Evolutionary conservation across 2,113 vertebrate genomes (phyloP).

Genomic region (Etia nguti): DNA sequence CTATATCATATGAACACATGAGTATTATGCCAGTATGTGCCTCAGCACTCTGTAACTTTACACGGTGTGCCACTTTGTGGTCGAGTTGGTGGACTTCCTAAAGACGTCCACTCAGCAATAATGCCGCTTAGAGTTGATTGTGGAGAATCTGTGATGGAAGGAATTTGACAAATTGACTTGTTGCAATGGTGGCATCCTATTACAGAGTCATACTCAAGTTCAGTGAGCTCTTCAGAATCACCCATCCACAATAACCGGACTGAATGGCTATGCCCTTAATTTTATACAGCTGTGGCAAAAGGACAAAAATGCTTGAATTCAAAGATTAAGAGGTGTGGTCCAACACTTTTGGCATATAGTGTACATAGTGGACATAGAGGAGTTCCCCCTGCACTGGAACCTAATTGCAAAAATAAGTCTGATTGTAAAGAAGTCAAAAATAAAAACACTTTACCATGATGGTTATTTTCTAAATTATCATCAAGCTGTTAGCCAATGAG

Average conservation of each 20-base stretch:
- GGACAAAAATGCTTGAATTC: background rate
- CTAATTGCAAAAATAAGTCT: background rate
- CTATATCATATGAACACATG: background rate
- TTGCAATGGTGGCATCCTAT: background rate
- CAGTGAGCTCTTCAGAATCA: background rate
- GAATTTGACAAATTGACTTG: fast-evolving
- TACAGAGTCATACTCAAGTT: background rate
- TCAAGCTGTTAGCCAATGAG: background rate
- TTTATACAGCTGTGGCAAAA: background rate
- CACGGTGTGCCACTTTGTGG: background rate
- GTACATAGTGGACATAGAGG: too few relatives aligned
- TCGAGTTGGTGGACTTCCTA: background rate
- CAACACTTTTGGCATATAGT: background rate
- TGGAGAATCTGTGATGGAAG: background rate
- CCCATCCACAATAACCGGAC: background rate
- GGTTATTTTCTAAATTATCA: background rate
- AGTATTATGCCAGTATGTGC: background rate
- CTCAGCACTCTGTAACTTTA: background rate
- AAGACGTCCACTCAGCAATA: background rate
- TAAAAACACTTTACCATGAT: background rate
- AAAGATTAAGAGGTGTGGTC: background rate
- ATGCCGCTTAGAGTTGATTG: background rate
- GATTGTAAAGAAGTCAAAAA: background rate
- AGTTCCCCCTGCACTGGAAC: too few relatives aligned
- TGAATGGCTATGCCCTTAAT: background rate